Evolutionary conservation across 2,888 invertebrate genomes (phyloP), one percentile per base, ranked within the genome.

Genomic region (Aphidius colemani): DNA sequence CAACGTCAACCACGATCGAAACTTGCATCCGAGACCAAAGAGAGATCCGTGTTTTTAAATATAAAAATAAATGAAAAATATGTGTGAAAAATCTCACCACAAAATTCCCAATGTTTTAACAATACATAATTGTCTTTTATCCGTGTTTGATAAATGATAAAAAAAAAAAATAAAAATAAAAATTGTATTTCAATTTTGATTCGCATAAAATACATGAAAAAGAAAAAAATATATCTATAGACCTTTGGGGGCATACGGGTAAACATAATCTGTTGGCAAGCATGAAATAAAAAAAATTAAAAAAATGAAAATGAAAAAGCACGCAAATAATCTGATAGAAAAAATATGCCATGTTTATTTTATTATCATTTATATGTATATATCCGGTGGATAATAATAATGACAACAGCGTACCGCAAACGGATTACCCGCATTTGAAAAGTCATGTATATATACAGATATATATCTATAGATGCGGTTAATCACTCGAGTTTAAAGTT

Each of bases 371-470:
- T 30, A 5, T 30, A 30, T 30, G 5, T 30, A 30, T 30, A 30
- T 30, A 30, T 30, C 5, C 4, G 5, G 30, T 30, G 30, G 30
- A 30, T 45, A 43, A 55, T 43, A 55, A 55, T 55, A 44, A 55
- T 55, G n/a, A 56, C 48, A n/a, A 55, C 13, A 46, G 18, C 45
- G 7, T 57, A 57, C 61, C 48, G 44, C 62, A 62, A 66, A 60
- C 49, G 58, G 58, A 64, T 66, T 64, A 64, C 49, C 61, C 59
- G 56, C 61, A 59, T 65, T 65, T 50, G 53, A 55, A 41, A 59
- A 41, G 13, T 11, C 41, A 13, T 39, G 30, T 30, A 5, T 18
- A 18, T 18, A 3, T 30, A 30, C 30, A 30, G 30, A 30, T 30
- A 30, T 30, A 30, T 30, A 5, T 30, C 3, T 30, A 30, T 30